phyloP scores from a whole-genome alignment of 2,888 invertebrate species.

The Prenolepis imparis region DNA sequence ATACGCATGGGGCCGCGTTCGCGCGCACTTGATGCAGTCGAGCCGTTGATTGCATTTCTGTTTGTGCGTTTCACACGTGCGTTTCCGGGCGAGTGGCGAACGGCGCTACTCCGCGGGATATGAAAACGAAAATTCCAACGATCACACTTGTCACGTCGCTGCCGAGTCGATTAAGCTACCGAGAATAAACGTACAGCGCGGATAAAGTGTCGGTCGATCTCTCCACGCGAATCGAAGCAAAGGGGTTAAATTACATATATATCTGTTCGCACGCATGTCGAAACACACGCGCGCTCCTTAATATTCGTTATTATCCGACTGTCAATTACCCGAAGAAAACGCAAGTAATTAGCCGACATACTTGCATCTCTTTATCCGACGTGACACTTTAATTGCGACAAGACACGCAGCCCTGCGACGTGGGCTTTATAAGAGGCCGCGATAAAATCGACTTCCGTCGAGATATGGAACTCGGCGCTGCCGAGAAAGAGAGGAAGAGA shows the following conservation, averaged over 20 bases:
- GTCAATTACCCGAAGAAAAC: slow-evolving; percentile 43
- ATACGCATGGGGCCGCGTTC: slow-evolving; percentile 66
- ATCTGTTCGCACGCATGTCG: slow-evolving; percentile 34
- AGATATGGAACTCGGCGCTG: slow-evolving; percentile 31
- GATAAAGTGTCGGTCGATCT: not conserved
- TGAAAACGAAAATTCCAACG: slow-evolving; percentile 47
- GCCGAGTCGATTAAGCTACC: slow-evolving; percentile 22
- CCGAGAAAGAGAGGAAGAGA: slow-evolving; percentile 7
- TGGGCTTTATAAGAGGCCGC: slow-evolving; percentile 4
- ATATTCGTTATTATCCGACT: slow-evolving; percentile 33
- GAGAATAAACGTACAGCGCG: slow-evolving; percentile 9
- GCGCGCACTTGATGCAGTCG: slow-evolving; percentile 73
- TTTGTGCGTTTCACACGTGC: slow-evolving; percentile 71
- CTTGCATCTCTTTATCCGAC: slow-evolving; percentile 43
- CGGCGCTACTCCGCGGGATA: slow-evolving; percentile 26
- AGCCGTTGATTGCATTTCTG: slow-evolving; percentile 79
- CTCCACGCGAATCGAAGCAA: not conserved
- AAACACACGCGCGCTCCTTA: slow-evolving; percentile 7
- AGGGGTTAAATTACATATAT: not conserved
- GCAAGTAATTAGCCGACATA: slow-evolving; percentile 43
- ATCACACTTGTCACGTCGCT: slow-evolving; percentile 28
- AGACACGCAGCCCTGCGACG: slow-evolving; percentile 25
- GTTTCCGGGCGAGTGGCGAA: slow-evolving; percentile 54
- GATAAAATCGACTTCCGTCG: slow-evolving; percentile 47
- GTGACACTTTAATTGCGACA: slow-evolving; percentile 51